Percentiles rank a stretch among this genome's conserved stretches.
These are phyloP conservation scores for Drosophila malerkotliana DNA, from an alignment of 1,140 invertebrate genomes.

Conservation along the genomic window DNA sequence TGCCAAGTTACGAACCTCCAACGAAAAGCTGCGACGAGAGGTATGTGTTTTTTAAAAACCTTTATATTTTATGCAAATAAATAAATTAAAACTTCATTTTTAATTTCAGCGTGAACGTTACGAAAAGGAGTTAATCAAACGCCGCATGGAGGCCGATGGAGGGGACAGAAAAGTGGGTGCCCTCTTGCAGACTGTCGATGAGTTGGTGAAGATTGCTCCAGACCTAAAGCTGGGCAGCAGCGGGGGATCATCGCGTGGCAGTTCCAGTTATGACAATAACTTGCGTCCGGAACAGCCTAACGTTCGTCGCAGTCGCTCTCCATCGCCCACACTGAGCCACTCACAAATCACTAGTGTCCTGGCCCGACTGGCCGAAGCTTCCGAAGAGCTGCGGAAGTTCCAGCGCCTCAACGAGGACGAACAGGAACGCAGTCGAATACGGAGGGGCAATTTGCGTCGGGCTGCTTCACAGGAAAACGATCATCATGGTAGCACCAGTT, in stretches of 20 bases:
- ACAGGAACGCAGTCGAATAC: conserved; percentile 84
- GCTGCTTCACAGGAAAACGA: conserved; percentile 85
- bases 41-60: conserved; percentile 22
- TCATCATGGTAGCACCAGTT: conserved; percentile 77
- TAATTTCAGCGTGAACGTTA: conserved; percentile 88
- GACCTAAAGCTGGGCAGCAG: conserved; percentile 85
- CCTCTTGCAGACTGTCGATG: conserved; percentile 91
- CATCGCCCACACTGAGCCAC: conserved; percentile 78
- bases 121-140: conserved; percentile 91
- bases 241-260: conserved; percentile 54
- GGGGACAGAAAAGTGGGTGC: conserved; percentile 80
- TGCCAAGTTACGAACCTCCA: conserved; percentile 95
- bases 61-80: neutral
- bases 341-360: conserved; percentile 74
- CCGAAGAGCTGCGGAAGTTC: conserved; percentile 85
- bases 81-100: neutral
- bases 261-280: conserved; percentile 49
- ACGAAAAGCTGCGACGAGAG: conserved; percentile 94
- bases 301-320: conserved; percentile 74
- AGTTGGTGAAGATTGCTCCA: conserved; percentile 89
- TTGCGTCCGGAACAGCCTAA: conserved; percentile 75
- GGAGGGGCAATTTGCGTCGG: conserved; percentile 82
- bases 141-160: conserved; percentile 85
- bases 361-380: conserved; percentile 84
- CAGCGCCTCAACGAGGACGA: conserved; percentile 85